Base-by-base conservation (phyloP, 2,797 vertebrate species). In the Scyliorhinus canicula region DNA sequence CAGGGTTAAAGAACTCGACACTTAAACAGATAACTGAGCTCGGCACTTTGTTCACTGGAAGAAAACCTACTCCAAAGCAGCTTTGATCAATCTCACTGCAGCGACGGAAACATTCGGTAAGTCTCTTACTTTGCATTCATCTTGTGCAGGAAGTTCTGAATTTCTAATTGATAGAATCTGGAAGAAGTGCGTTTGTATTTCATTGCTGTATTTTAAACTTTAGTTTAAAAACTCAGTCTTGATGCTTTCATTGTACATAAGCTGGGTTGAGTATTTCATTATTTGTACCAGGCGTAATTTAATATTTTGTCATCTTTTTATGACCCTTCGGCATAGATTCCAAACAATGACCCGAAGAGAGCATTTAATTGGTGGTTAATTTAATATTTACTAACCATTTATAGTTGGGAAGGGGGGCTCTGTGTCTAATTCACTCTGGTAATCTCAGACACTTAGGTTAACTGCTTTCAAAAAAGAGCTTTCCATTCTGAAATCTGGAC, bases 51-150 rank as follows among this genome's bases (percentile, higher is more conserved):
- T 96, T 96, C 97, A 97, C 94, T 97, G 97, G 71, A 97, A 98
- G 95, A 98, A 98, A 96, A 98, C 98, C 97, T 98, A 98, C 97
- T 98, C 98, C 52, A 98, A 98, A 95, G 97, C 97, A 97, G 97
- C 97, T 95, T 95, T 97, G 96, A 97, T 97, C 95, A 96, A 97
- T 95, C 98, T 98, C 96, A 96, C 97, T 0, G 96, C 96, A 96
- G 96, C 97, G 71, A 97, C 96, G 95, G 96, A 97, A 74, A 96
- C 95, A 95, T 96, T 98, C 98, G 98, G 98, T 97, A 97, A 98
- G 98, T 98, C 96, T 1, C 31, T 69, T 71, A 28, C 47, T 96
- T 95, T 95, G 7, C 95, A 60, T 7, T n/a, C 35, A 55, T 95
- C 95, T 95, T 60, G 63, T 95, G 44, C 95, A 16, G 11, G 95